These are phyloP conservation scores for Rambutsinella grinnellia DNA, from an alignment of 2,888 invertebrate species.

Conservation along the genomic window DNA sequence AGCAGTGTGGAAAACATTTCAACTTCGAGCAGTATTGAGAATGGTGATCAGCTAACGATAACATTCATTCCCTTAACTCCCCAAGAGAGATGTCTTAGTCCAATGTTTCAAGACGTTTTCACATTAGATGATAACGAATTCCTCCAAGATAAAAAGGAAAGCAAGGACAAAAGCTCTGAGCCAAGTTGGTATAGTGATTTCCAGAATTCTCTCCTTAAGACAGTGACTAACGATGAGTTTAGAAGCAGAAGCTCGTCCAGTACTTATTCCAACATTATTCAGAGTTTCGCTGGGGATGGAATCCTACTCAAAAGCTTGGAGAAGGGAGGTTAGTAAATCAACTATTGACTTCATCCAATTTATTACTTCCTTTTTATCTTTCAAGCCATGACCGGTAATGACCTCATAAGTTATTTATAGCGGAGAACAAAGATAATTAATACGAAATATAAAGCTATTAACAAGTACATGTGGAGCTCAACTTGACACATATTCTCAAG, in stretches of 20 bases:
- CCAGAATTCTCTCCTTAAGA: conserved; percentile 7
- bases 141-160: no score
- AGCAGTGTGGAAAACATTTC: conserved; percentile 64
- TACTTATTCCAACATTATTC: conserved; percentile 41
- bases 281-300: conserved; percentile 66
- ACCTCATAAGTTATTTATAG: no score
- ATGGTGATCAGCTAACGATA: conserved; percentile 61
- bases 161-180: background rate
- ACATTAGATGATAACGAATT: conserved; percentile 30
- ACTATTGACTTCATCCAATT: no score
- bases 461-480: no score
- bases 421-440: no score
- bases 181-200: conserved; percentile 39
- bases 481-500: no score
- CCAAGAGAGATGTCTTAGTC: conserved; percentile 24
- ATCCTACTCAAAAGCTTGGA: conserved; percentile 68
- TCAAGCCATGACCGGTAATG: background rate
- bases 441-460: no score
- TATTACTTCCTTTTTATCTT: background rate
- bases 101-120: conserved; percentile 43
- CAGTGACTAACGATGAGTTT: conserved; percentile 48
- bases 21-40: conserved; percentile 57
- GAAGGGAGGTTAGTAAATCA: conserved; percentile 69
- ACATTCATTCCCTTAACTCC: conserved; percentile 49
- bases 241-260: conserved; percentile 32